Percentiles rank a stretch among this genome's conserved stretches.
Conservation (phyloP, 2,797 vertebrate species). For the Acridotheres tristis region DNA sequence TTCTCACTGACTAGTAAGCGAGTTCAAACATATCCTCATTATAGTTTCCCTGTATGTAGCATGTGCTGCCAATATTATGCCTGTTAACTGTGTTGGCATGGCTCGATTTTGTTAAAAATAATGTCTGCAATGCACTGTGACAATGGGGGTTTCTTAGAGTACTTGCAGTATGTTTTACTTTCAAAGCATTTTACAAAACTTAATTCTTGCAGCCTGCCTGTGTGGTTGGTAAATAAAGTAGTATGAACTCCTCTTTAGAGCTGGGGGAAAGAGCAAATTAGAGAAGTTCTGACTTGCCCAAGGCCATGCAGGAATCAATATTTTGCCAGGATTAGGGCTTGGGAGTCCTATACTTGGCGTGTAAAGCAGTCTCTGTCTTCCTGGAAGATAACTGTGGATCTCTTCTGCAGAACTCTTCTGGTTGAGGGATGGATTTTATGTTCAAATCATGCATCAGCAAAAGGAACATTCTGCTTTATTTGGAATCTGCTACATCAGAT, state of each 20-base stretch:
- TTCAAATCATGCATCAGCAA: slow-evolving; percentile 53
- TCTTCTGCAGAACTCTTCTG: neutral
- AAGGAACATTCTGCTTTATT: slow-evolving; percentile 67
- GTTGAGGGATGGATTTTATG: slow-evolving; percentile 29
- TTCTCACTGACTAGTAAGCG: slow-evolving; percentile 33
- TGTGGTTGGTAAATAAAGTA: slow-evolving; percentile 38
- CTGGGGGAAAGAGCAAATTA: slow-evolving; percentile 14
- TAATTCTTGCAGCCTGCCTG: neutral
- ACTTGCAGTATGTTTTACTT: neutral
- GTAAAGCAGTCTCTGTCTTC: neutral
- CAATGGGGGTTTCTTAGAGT: neutral
- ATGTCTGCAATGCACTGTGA: neutral
- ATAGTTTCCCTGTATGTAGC: neutral
- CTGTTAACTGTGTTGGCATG: slow-evolving; percentile 47
- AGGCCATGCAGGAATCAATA: slow-evolving; percentile 35
- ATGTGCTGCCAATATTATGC: slow-evolving; percentile 44
- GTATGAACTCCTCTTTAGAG: slow-evolving; percentile 13
- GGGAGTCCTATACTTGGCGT: neutral
- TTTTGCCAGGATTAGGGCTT: slow-evolving; percentile 28
- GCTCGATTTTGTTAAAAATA: slow-evolving; percentile 45
- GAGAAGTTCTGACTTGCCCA: slow-evolving; percentile 54
- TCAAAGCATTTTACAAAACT: neutral
- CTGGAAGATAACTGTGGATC: slow-evolving; percentile 18
- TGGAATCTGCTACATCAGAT: slow-evolving; percentile 62
- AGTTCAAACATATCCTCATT: slow-evolving; percentile 55